A percentile compares a stretch with the other conserved stretches of the same genome.
Conservation (phyloP, 2,797 vertebrate species). For the Eptatretus atami region DNA sequence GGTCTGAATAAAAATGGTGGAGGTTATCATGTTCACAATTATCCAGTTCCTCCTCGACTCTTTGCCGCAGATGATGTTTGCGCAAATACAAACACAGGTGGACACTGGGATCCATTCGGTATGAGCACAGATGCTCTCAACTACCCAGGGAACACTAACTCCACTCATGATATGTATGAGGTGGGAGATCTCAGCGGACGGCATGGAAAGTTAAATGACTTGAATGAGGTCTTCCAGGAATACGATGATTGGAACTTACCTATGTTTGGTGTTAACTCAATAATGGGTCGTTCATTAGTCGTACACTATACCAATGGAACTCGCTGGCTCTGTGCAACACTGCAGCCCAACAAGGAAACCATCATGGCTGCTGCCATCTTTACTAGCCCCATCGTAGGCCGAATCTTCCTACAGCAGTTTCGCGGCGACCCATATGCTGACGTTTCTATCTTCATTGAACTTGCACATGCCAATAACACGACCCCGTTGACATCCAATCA, state of each 20-base stretch:
- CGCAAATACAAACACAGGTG: conserved; percentile 20
- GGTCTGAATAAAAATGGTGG: conserved; percentile 15
- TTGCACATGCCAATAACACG: conserved; percentile 16
- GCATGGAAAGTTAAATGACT: conserved; percentile 16
- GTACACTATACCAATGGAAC: conserved; percentile 14
- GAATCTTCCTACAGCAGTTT: conserved; percentile 21
- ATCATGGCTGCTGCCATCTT: conserved; percentile 17
- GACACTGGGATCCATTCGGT: conserved; percentile 26
- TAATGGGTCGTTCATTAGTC: conserved; percentile 29
- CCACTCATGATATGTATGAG: conserved; percentile 24
- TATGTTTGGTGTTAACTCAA: conserved; percentile 28
- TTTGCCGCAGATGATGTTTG: conserved; percentile 13
- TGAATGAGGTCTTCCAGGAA: conserved; percentile 3
- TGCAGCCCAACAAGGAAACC: conserved; percentile 20
- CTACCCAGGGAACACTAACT: conserved; percentile 16
- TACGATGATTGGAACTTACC: conserved; percentile 26
- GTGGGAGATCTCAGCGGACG: conserved; percentile 24
- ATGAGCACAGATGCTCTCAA: conserved; percentile 10
- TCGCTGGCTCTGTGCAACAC: conserved; percentile 19
- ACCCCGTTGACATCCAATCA: conserved; percentile 15
- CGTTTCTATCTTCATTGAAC: conserved; percentile 22
- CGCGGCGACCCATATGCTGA: conserved; percentile 20
- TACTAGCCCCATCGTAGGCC: conserved; percentile 18
- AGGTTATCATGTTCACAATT: conserved; percentile 22
- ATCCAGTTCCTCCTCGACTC: conserved; percentile 18